Base-by-base conservation (phyloP, 2,888 invertebrate genomes). In the Lingula anatina region DNA sequence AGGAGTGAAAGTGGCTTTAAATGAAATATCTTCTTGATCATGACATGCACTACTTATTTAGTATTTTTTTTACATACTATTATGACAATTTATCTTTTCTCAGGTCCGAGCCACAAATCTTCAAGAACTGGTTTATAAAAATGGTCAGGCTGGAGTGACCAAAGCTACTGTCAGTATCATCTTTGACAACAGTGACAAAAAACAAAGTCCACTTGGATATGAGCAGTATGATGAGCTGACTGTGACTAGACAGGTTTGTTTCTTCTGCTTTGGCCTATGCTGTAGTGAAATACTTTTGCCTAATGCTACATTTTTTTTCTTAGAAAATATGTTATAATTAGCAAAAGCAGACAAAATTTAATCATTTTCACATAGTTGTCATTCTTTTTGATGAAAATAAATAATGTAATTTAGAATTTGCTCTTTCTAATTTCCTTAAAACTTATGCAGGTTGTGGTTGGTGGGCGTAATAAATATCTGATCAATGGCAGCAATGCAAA, bases 61-160 rank as follows among this genome's bases (percentile, higher is more conserved):
- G n/a, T n/a, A n/a, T n/a, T n/a, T n/a, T n/a, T n/a, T n/a, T n/a
- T n/a, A n/a, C n/a, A n/a, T n/a, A n/a, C n/a, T n/a, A 31, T 31
- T 31, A 12, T 18, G 24, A 12, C 18, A 7, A 39, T 15, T 36
- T 42, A 38, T 36, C 37, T 38, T 35, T 18, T 51, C 61, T 37
- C 64, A 95, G 93, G 93, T 97, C 5, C 83, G 96, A 61, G 95
- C 92, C 3, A 84, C 85, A 28, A 89, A 86, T 56, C 79, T 97
- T 25, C 92, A 93, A 78, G 99, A 99, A 70, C 80, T 99, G 54
- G 93, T 99, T n/a, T 97, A 90, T 78, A 97, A 97, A 78, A 88
- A 88, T 78, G 99, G 99, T 0, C 95, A 96, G 74, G 93, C 93
- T 1, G 97, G 96, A 1, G 83, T 99, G 46, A 92, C 88, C 5